phyloP scores from a whole-genome alignment of 2,113 vertebrate genomes.

The Pleuronectes platessa region DNA sequence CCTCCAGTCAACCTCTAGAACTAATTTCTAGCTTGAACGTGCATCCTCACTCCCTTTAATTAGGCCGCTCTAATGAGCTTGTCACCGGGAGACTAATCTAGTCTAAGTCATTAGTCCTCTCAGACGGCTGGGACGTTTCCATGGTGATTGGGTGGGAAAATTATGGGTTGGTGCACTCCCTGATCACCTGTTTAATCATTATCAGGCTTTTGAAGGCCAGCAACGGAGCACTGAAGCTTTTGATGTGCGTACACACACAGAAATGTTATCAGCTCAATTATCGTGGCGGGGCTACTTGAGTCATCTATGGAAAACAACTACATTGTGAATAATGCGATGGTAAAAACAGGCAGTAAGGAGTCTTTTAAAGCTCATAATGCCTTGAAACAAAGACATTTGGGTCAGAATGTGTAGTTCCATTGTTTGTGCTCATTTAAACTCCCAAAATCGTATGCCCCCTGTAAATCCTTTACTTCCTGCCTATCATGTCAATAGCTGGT shows the following conservation, averaged over 20 bases:
- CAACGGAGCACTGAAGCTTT: neutral
- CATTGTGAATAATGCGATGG: neutral
- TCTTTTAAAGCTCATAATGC: neutral
- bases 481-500: neutral
- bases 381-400: neutral
- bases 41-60: conserved; percentile 30
- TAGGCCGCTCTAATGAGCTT: conserved; percentile 40
- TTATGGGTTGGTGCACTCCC: conserved; percentile 54
- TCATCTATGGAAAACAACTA: no score
- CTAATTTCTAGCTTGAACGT: conserved; percentile 15
- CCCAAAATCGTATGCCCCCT: neutral
- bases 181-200: conserved; percentile 76
- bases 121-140: conserved; percentile 35
- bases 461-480: neutral
- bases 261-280: conserved; percentile 6
- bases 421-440: neutral
- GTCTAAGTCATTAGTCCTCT: conserved; percentile 49
- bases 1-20: neutral
- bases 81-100: conserved; percentile 17
- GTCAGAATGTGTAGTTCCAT: neutral
- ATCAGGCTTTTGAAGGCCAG: conserved; percentile 64
- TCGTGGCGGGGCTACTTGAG: no score
- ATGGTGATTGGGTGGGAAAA: conserved; percentile 49
- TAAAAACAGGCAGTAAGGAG: neutral
- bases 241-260: neutral